A percentile compares a stretch with the other conserved stretches of the same genome.
These are phyloP conservation scores for Athalia cordata DNA, from an alignment of 2,888 invertebrate species.

Conservation along the genomic window DNA sequence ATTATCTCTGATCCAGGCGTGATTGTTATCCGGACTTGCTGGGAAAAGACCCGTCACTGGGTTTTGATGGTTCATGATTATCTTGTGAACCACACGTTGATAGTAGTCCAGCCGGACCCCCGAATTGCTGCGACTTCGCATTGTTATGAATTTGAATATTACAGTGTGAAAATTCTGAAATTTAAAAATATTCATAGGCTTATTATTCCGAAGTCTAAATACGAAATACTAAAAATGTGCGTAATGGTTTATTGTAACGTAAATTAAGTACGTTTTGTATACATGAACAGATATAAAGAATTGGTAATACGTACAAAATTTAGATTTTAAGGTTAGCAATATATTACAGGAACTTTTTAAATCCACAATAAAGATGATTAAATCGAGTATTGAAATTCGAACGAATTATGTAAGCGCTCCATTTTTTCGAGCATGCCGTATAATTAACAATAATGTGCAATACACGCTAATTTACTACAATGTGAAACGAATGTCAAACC, in stretches of 20 bases:
- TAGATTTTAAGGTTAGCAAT: slow-evolving; percentile 24
- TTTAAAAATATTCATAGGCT: background rate
- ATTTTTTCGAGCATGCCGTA: slow-evolving; percentile 11
- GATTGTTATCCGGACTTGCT: slow-evolving; percentile 88
- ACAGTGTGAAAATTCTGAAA: background rate
- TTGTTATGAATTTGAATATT: slow-evolving; percentile 65
- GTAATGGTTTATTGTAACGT: too few relatives aligned
- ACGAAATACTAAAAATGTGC: background rate
- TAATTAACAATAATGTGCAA: slow-evolving; percentile 23
- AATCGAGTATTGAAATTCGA: background rate
- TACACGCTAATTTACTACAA: slow-evolving; percentile 53
- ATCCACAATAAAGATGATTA: background rate
- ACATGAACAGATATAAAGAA: background rate
- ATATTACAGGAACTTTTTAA: background rate
- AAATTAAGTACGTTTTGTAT: too few relatives aligned
- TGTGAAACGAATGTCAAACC: slow-evolving; percentile 67
- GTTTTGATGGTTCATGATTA: slow-evolving; percentile 95
- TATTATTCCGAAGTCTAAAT: background rate
- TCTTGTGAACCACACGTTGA: slow-evolving; percentile 93
- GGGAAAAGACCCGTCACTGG: slow-evolving; percentile 98
- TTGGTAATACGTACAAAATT: slow-evolving; percentile 12
- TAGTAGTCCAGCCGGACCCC: slow-evolving; percentile 97
- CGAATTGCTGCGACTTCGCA: slow-evolving; percentile 92
- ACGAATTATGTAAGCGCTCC: slow-evolving; percentile 37
- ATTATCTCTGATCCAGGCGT: slow-evolving; percentile 99